Conservation (phyloP, 2,113 vertebrate species). For the Phyllostomus hastatus region DNA sequence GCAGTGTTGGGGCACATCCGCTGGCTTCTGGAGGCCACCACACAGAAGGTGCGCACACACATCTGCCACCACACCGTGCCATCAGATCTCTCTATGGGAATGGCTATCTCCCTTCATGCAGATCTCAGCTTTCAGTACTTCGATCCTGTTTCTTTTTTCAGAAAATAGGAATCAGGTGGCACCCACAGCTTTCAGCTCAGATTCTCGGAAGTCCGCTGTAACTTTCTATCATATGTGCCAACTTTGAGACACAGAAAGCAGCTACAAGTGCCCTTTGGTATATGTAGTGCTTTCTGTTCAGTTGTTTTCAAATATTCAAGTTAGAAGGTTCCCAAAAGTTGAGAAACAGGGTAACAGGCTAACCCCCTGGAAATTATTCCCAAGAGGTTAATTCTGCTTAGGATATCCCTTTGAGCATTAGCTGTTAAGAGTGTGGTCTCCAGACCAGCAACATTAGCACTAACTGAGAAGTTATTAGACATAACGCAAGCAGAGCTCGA, state of each 20-base stretch:
- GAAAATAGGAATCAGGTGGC: slow-evolving; percentile 22
- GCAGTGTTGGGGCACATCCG: slow-evolving; percentile 79
- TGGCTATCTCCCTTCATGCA: neutral
- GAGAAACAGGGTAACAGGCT: neutral
- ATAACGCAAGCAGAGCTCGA: neutral
- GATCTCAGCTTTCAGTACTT: neutral
- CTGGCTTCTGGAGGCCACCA: slow-evolving; percentile 79
- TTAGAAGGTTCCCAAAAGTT: neutral
- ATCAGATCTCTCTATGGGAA: neutral
- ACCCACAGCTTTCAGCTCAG: slow-evolving; percentile 34
- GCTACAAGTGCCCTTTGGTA: neutral
- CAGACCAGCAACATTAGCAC: neutral
- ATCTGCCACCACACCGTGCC: neutral
- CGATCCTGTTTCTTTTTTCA: neutral
- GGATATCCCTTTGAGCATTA: neutral
- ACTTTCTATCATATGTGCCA: neutral
- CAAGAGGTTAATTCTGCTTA: neutral
- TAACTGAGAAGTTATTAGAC: neutral
- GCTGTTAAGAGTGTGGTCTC: neutral
- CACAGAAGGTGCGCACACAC: slow-evolving; percentile 83
- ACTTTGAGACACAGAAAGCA: neutral
- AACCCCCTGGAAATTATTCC: neutral
- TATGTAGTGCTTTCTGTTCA: slow-evolving; percentile 11
- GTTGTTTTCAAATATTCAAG: slow-evolving; percentile 3
- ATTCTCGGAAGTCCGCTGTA: neutral